A percentile compares a stretch with the other conserved stretches of the same genome.
phyloP scores from a whole-genome alignment of 2,113 vertebrate species.

The Caloenas nicobarica region DNA sequence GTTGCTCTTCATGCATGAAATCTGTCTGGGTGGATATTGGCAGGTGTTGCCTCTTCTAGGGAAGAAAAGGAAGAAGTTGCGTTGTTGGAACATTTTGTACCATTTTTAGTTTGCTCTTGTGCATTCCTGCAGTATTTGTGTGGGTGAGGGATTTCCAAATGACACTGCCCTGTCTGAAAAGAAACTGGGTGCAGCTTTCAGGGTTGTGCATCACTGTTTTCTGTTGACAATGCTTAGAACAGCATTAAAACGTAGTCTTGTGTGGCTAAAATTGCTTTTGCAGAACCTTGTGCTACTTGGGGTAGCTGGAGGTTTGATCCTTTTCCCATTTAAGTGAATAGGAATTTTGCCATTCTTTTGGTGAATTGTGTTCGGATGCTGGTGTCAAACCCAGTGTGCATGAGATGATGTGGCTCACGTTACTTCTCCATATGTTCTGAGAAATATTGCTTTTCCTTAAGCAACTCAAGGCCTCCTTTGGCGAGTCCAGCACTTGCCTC shows the following conservation, averaged over 20 bases:
- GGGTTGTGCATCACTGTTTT: not conserved
- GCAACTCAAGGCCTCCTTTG: not conserved
- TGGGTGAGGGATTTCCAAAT: not conserved
- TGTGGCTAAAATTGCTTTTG: not conserved
- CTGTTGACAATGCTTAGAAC: not conserved
- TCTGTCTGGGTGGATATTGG: not conserved
- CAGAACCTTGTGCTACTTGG: not conserved
- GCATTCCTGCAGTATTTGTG: not conserved
- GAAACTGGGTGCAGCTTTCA: not conserved
- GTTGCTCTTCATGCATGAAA: not conserved
- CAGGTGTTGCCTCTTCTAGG: not conserved
- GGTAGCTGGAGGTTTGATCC: not conserved
- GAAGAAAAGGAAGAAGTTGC: not conserved
- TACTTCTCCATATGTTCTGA: not conserved
- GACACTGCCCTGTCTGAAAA: not conserved
- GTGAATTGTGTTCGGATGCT: not conserved
- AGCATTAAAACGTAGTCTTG: not conserved
- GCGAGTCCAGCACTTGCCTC: fast-evolving
- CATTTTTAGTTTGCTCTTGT: not conserved
- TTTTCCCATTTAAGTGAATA: not conserved
- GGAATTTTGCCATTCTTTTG: not conserved
- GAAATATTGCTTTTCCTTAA: not conserved
- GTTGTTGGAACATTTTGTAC: not conserved
- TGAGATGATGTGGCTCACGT: not conserved
- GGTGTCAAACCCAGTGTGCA: not conserved